Conservation (phyloP, 1,140 invertebrate genomes). For the Drosophila nasuta region DNA sequence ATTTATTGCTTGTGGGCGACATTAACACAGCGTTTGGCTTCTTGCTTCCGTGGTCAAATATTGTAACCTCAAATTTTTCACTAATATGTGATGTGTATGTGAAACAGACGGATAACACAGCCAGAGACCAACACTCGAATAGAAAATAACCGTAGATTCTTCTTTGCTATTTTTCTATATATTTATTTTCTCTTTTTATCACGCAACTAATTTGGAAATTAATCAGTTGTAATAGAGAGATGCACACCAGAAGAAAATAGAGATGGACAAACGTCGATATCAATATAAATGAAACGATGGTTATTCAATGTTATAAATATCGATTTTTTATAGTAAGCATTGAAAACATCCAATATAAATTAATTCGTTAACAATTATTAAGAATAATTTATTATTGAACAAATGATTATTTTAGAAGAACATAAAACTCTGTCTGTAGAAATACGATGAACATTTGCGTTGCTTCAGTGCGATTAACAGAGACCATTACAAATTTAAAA, state of each 20-base stretch:
- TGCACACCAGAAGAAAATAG: slow-evolving; percentile 24
- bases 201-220: slow-evolving; percentile 19
- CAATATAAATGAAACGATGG: no score
- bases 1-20: slow-evolving; percentile 46
- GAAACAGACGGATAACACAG: slow-evolving; percentile 10
- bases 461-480: no score
- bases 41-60: slow-evolving; percentile 59
- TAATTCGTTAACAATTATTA: no score
- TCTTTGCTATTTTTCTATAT: not conserved
- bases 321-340: no score
- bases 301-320: no score
- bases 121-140: slow-evolving; percentile 6
- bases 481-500: no score
- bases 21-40: slow-evolving; percentile 56
- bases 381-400: no score
- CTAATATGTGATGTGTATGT: slow-evolving; percentile 10
- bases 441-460: no score
- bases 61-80: slow-evolving; percentile 68
- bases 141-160: not conserved
- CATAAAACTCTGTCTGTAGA: no score
- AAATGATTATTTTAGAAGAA: no score
- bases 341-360: no score
- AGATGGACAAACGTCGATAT: no score
- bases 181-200: slow-evolving; percentile 3
- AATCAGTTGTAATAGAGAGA: slow-evolving; percentile 21